These are phyloP conservation scores for Microcebus murinus DNA, from an alignment of 2,113 vertebrate species.

Conservation along the genomic window DNA sequence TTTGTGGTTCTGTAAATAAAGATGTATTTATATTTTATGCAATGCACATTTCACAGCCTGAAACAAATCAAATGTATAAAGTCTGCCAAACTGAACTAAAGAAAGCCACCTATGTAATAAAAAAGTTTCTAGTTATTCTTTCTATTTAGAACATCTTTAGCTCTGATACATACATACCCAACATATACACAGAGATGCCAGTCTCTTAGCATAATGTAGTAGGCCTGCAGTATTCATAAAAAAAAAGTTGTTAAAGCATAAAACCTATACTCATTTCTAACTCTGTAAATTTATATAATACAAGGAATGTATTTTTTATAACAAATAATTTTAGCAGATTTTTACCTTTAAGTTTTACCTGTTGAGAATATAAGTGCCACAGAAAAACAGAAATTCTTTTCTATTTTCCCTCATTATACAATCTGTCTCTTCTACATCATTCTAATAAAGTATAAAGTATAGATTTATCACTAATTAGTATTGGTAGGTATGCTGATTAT, in stretches of 20 bases:
- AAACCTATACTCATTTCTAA: neutral
- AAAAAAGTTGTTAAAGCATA: neutral
- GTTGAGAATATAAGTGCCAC: neutral
- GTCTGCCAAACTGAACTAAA: neutral
- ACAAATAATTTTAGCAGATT: neutral
- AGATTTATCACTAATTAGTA: neutral
- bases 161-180: neutral
- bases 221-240: neutral
- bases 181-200: neutral
- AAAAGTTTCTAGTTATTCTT: neutral
- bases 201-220: neutral
- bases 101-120: neutral
- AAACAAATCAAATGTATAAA: neutral
- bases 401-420: neutral
- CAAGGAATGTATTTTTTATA: neutral
- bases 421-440: neutral
- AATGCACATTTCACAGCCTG: neutral
- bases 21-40: neutral
- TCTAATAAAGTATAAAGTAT: neutral
- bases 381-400: neutral
- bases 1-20: conserved; percentile 51
- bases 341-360: conserved; percentile 33
- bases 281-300: neutral
- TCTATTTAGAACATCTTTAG: neutral
- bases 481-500: neutral